phyloP scores from a whole-genome alignment of 2,888 invertebrate species.

The Ochropleura leucogaster region DNA sequence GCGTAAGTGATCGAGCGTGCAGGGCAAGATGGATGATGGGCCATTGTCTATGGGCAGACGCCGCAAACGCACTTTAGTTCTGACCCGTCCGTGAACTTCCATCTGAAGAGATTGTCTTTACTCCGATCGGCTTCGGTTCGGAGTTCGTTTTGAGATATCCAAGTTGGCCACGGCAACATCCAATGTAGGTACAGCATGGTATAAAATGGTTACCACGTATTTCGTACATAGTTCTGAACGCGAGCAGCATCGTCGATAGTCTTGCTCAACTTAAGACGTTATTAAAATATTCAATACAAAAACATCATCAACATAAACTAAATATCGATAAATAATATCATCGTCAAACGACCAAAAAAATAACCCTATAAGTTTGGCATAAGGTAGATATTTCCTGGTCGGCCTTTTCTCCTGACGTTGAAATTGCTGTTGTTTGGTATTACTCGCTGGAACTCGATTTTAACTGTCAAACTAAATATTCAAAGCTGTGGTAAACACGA shows the following conservation, averaged over 20 bases:
- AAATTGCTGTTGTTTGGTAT: neutral
- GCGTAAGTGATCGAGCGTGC: too few relatives aligned
- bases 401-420: neutral
- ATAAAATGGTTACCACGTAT: too few relatives aligned
- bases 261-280: neutral
- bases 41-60: too few relatives aligned
- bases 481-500: neutral
- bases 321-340: neutral
- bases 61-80: too few relatives aligned
- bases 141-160: too few relatives aligned
- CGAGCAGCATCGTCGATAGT: neutral
- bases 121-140: too few relatives aligned
- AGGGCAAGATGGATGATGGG: too few relatives aligned
- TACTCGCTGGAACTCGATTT: neutral
- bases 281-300: neutral
- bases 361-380: neutral
- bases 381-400: neutral
- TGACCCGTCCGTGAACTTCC: too few relatives aligned
- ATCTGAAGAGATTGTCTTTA: too few relatives aligned
- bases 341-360: neutral
- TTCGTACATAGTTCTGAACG: too few relatives aligned
- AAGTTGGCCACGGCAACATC: too few relatives aligned
- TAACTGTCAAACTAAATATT: neutral
- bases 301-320: neutral
- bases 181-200: too few relatives aligned